Evolutionary conservation across 2,113 vertebrate species (phyloP).

Genomic region (Himantopus leucocephalus): DNA sequence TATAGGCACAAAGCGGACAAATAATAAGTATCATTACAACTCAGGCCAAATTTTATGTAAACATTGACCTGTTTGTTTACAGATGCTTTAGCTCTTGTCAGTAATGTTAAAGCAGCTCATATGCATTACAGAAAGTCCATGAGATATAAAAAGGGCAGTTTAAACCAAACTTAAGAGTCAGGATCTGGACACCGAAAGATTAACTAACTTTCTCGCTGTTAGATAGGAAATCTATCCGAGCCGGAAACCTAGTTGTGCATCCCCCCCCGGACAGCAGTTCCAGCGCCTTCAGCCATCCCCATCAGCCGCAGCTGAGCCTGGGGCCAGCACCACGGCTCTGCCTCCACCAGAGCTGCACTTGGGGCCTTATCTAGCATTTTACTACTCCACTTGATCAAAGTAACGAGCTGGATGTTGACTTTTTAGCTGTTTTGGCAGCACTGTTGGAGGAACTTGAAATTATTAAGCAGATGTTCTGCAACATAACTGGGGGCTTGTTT

Average conservation of each 20-base stretch:
- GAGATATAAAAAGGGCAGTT: background rate
- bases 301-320: fast-evolving
- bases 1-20: background rate
- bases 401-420: background rate
- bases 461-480: slow-evolving; percentile 70
- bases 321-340: background rate
- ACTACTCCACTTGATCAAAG: background rate
- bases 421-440: slow-evolving; percentile 38
- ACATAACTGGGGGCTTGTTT: slow-evolving; percentile 35
- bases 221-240: background rate
- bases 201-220: background rate
- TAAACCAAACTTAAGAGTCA: background rate
- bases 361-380: background rate
- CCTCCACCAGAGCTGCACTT: background rate
- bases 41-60: background rate
- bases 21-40: background rate
- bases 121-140: background rate
- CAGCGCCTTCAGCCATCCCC: background rate
- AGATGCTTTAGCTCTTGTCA: background rate
- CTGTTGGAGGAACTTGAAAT: slow-evolving; percentile 50
- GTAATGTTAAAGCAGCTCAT: background rate
- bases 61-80: background rate
- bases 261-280: background rate
- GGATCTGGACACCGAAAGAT: background rate
- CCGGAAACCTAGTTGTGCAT: background rate